Evolutionary conservation across 2,888 invertebrate species (phyloP).

Genomic region (Saturnia pavonia): DNA sequence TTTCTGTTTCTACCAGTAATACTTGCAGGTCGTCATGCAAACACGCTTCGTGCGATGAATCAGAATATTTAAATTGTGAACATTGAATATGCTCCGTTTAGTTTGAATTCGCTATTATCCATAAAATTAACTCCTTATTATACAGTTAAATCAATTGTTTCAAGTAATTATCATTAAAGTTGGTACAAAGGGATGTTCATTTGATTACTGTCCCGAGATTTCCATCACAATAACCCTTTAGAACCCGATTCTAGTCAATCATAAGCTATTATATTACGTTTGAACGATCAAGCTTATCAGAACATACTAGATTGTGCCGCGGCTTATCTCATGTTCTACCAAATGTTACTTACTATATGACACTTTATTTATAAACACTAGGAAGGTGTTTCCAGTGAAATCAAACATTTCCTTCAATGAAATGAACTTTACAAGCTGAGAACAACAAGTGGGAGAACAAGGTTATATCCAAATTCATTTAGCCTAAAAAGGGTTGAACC

Average conservation of each 20-base stretch:
- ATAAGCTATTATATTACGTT: background rate
- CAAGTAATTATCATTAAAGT: background rate
- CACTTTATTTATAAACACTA: background rate
- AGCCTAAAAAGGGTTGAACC: no score
- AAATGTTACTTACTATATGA: no score
- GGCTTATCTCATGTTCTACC: background rate
- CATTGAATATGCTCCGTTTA: background rate
- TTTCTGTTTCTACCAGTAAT: background rate
- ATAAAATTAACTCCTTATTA: background rate
- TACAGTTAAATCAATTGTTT: background rate
- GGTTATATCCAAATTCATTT: no score
- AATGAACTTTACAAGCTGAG: no score
- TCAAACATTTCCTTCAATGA: no score
- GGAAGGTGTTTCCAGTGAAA: background rate
- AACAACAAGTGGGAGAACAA: no score
- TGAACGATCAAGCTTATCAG: background rate
- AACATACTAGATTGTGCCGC: background rate
- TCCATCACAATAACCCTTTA: slow-evolving; percentile 8
- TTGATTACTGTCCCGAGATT: slow-evolving; percentile 4
- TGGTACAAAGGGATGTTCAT: background rate
- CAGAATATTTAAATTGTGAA: background rate
- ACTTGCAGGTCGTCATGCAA: background rate
- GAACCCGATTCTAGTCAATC: background rate
- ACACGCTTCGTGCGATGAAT: background rate
- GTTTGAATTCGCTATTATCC: background rate